Evolutionary conservation across 2,113 vertebrate species (phyloP), one percentile per base, ranked within the genome.

Genomic region (Amphiprion percula): DNA sequence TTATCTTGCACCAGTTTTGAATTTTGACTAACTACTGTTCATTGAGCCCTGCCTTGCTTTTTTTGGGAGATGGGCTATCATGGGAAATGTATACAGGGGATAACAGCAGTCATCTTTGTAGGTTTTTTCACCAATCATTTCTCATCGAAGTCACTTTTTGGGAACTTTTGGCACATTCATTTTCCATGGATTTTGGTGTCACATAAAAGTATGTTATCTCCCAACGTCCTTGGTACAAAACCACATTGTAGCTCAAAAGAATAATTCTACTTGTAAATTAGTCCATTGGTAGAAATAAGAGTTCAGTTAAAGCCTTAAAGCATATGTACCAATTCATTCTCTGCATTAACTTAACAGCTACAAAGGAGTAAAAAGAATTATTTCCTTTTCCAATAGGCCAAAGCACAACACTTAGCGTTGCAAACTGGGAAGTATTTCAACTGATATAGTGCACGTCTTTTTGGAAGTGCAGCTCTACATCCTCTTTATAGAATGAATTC

Each of bases 281-380:
- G 64, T 66, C 28, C 66, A 53, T 15, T 19, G 75, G 62, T 71
- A 79, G 12, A 37, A 23, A 21, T 19, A 39, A 41, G n/a, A 21
- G 10, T 56, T 81, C 19, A 69, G 26, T 63, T 10, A 3, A 52
- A 52, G 19, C 11, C n/a, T 39, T 28, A 54, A 54, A 68, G 5
- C 28, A 39, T 44, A 24, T 70, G 55, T 28, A 66, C 59, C 68
- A 73, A 41, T 77, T 55, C 65, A 60, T 55, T 47, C 75, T 77
- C 79, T 66, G 47, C 63, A 79, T 44, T 60, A 86, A 73, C 85
- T 83, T 91, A 88, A 79, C 79, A 78, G 60, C 80, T 81, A 72
- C 69, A 89, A 87, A 93, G 79, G 26, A 63, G 37, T 52, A 44
- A 80, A 79, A 79, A 58, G 68, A 80, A 19, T 62, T 76, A 24